Evolutionary conservation across 1,140 invertebrate genomes (phyloP).

Genomic region (Mactra quadrangularis): DNA sequence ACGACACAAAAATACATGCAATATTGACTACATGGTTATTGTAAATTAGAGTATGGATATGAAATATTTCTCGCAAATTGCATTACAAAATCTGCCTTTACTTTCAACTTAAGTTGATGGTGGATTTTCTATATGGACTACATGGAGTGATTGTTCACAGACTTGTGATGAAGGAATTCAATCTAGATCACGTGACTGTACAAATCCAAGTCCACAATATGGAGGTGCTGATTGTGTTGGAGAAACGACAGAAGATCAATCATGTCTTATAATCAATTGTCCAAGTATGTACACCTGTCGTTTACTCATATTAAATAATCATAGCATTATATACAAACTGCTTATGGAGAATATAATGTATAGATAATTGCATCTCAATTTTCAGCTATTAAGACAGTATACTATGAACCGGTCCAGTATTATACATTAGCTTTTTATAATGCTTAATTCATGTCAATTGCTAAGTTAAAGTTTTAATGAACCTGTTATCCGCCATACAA

Average conservation of each 20-base stretch:
- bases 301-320: no score
- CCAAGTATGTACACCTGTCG: slow-evolving; percentile 31
- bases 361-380: background rate
- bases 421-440: background rate
- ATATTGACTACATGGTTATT: no score
- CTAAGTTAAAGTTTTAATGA: background rate
- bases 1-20: no score
- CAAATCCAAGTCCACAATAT: slow-evolving; percentile 57
- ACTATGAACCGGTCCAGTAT: no score
- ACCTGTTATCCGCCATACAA: background rate
- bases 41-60: no score
- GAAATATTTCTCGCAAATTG: no score
- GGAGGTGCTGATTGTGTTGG: slow-evolving; percentile 61
- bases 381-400: background rate
- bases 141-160: slow-evolving; percentile 43
- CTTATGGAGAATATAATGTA: no score
- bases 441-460: background rate
- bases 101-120: slow-evolving; percentile 60
- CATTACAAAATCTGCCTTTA: no score
- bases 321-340: no score
- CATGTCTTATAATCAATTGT: slow-evolving; percentile 61
- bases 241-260: slow-evolving; percentile 27
- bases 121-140: slow-evolving; percentile 61
- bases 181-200: slow-evolving; percentile 55
- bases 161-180: slow-evolving; percentile 63